Evolutionary conservation across 1,140 invertebrate species (phyloP).

Genomic region (Drosophila pachea): DNA sequence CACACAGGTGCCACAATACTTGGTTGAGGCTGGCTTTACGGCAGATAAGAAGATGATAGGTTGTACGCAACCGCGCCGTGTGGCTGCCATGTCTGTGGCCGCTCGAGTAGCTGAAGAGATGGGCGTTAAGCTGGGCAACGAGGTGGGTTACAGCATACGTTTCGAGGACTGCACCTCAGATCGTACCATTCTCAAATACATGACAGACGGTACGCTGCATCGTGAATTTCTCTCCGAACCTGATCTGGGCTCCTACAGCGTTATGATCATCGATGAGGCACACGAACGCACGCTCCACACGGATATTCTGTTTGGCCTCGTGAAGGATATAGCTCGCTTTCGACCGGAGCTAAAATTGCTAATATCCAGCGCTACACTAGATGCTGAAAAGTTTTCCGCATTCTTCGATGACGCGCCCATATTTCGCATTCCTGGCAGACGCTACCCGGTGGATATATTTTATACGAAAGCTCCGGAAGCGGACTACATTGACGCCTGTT

Average conservation of each 20-base stretch:
- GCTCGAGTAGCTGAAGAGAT: slow-evolving; percentile 99
- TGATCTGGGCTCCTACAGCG: slow-evolving; percentile 95
- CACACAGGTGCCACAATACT: slow-evolving; percentile 98
- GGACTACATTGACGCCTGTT: slow-evolving; percentile 98
- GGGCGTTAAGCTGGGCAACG: slow-evolving; percentile 98
- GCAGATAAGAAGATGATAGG: slow-evolving; percentile 92
- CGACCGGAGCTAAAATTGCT: slow-evolving; percentile 96
- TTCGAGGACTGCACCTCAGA: slow-evolving; percentile 99
- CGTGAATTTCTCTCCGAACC: slow-evolving; percentile 98
- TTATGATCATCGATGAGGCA: slow-evolving; percentile 99
- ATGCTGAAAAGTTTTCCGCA: slow-evolving; percentile 98
- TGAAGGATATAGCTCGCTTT: slow-evolving; percentile 98
- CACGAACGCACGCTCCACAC: slow-evolving; percentile 99
- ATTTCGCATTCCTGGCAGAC: slow-evolving; percentile 95
- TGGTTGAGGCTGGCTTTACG: slow-evolving; percentile 94
- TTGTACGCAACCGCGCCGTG: slow-evolving; percentile 97
- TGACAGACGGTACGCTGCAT: slow-evolving; percentile 99
- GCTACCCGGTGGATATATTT: slow-evolving; percentile 95
- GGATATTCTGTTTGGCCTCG: slow-evolving; percentile 98
- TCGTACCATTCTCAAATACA: slow-evolving; percentile 98
- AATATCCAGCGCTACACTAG: slow-evolving; percentile 98
- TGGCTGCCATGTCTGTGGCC: slow-evolving; percentile 99
- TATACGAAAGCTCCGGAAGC: slow-evolving; percentile 99
- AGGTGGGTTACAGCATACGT: slow-evolving; percentile 99
- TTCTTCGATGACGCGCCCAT: slow-evolving; percentile 99